phyloP scores from a whole-genome alignment of 1,140 invertebrate species.

The Lordiphosa collinella region DNA sequence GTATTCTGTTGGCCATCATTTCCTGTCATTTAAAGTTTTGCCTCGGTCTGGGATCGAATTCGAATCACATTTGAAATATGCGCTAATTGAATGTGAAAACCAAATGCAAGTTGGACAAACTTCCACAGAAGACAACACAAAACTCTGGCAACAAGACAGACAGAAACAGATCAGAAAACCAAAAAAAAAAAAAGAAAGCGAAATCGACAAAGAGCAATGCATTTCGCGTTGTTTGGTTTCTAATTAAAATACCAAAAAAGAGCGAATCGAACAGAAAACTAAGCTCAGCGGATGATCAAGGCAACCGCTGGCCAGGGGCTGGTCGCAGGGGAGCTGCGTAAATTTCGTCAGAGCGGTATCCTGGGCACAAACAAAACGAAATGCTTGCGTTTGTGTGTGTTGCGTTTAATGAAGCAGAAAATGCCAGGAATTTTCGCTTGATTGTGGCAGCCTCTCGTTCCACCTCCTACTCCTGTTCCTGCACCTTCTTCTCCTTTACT shows the following conservation, averaged over 20 bases:
- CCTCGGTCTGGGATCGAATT: slow-evolving; percentile 21
- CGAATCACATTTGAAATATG: slow-evolving; percentile 57
- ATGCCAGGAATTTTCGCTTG: slow-evolving; percentile 74
- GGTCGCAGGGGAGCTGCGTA: slow-evolving; percentile 27
- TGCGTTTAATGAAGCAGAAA: slow-evolving; percentile 72
- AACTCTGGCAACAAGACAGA: not conserved
- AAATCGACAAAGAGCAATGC: slow-evolving; percentile 52
- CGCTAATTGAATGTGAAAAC: slow-evolving; percentile 76
- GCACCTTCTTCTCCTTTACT: not conserved
- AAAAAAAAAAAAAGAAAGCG: slow-evolving; percentile 38
- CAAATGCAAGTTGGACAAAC: slow-evolving; percentile 49
- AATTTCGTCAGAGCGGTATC: slow-evolving; percentile 50
- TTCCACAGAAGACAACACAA: slow-evolving; percentile 7
- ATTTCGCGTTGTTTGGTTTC: slow-evolving; percentile 72
- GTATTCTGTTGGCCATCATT: slow-evolving; percentile 23
- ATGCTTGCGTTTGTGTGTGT: slow-evolving; percentile 61
- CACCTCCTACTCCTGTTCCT: not conserved
- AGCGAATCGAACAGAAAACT: slow-evolving; percentile 40
- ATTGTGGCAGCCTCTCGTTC: slow-evolving; percentile 44
- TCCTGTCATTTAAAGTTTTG: slow-evolving; percentile 38
- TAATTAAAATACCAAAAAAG: slow-evolving; percentile 75
- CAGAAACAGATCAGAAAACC: slow-evolving; percentile 36
- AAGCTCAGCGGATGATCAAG: slow-evolving; percentile 51
- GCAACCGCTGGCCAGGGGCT: slow-evolving; percentile 5
- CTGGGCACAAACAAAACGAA: slow-evolving; percentile 59